Base-by-base conservation (phyloP, 1,140 invertebrate species). In the Arctopsyche grandis region DNA sequence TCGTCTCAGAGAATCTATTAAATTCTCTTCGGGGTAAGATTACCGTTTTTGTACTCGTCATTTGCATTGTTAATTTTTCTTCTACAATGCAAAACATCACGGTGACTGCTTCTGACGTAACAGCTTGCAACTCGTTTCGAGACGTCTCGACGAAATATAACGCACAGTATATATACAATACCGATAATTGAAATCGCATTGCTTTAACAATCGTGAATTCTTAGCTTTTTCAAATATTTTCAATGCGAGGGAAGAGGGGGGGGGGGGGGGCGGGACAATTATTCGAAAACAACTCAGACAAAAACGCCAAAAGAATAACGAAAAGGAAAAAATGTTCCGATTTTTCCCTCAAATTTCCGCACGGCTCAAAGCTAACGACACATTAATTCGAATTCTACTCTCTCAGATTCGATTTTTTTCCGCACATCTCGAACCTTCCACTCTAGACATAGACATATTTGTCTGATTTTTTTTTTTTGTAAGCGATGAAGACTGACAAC, bases 31-130 rank as follows among this genome's bases (percentile, higher is more conserved):
- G 63, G 21, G 24, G 10, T 19, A 66, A 66, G 63, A 66, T 66
- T 24, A 29, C 63, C 21, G 22, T 66, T 66, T 66, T 66, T 66
- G 63, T 29, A 22, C 12, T 9, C 63, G 24, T 12, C 21, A 66
- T 66, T 66, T 66, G 63, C 63, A 66, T 66, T 66, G 63, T 66
- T 66, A 66, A 66, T 66, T 66, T 26, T 12, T 24, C 24, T 66
- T 5, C 24, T 26, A 66, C 24, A 29, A 66, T 14, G 63, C 22
- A 21, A 10, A 66, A 66, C 24, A 19, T 3, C 48, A 14, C 1
- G 3, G 10, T 52, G 12, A 52, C 48, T 3, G 48, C n/a, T n/a
- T 52, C 16, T 16, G 10, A 52, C 48, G 56, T 29, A 66, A 66
- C 63, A 66, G 63, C 63, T 66, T 66, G 63, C 63, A 66, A 22